A percentile compares a stretch with the other conserved stretches of the same genome.
These are phyloP conservation scores for Bucorvus abyssinicus DNA, from an alignment of 2,797 vertebrate genomes.

Conservation along the genomic window DNA sequence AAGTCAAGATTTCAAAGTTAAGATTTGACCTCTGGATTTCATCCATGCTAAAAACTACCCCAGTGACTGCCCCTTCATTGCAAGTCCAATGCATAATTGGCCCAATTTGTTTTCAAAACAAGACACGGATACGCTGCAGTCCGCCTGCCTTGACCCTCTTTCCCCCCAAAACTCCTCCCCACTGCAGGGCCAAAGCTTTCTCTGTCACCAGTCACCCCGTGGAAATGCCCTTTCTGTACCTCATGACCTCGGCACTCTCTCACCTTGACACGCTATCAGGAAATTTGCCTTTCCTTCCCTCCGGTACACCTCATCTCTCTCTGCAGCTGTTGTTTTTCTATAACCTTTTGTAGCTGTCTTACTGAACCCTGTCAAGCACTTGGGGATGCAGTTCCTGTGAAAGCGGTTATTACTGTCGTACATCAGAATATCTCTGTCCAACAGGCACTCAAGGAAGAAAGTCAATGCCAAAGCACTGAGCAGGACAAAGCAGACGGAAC, in stretches of 20 bases:
- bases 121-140: background rate
- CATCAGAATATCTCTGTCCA: background rate
- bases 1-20: background rate
- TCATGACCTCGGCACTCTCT: background rate
- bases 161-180: fast-evolving
- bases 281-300: background rate
- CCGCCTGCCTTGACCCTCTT: background rate
- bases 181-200: background rate
- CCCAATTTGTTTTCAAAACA: background rate
- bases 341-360: background rate
- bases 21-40: background rate
- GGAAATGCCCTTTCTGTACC: background rate
- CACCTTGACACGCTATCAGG: fast-evolving
- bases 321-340: background rate
- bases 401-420: background rate
- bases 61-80: background rate
- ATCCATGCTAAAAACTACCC: background rate
- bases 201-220: background rate
- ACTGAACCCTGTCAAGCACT: background rate
- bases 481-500: background rate
- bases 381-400: background rate
- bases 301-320: background rate
- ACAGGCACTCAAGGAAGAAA: background rate
- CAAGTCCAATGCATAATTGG: background rate
- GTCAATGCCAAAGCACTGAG: background rate